phyloP scores from a whole-genome alignment of 2,113 vertebrate genomes.

The Hirundichthys speculiger region DNA sequence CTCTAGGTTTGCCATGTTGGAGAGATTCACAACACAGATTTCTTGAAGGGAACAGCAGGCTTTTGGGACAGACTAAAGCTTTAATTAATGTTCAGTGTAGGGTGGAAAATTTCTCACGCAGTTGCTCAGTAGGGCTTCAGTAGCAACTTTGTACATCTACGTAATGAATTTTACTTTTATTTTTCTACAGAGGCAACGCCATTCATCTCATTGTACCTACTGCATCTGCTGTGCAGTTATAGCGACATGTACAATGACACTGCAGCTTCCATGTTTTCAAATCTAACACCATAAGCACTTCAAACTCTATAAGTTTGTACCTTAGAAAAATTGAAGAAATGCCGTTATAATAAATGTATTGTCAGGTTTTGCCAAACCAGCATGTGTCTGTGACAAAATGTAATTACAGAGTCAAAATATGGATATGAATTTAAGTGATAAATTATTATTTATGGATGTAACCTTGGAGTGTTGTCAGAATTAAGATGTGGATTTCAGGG shows the following conservation, averaged over 20 bases:
- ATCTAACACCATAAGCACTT: too few species aligned
- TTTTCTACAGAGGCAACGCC: constrained; percentile 8
- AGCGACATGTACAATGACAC: too few species aligned
- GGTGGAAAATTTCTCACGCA: constrained; percentile 53
- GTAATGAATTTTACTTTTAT: constrained; percentile 42
- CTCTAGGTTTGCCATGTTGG: constrained; percentile 30
- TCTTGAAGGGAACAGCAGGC: constrained; percentile 57
- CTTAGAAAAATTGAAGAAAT: constrained; percentile 3
- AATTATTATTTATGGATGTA: constrained; percentile 73
- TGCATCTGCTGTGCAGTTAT: background rate
- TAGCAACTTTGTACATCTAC: constrained; percentile 36
- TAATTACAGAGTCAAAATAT: constrained; percentile 43
- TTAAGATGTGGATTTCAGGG: constrained; percentile 74
- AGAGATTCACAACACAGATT: constrained; percentile 29
- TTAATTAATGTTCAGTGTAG: constrained; percentile 68
- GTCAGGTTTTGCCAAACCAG: constrained; percentile 25
- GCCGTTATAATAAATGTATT: background rate
- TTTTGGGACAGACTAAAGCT: constrained; percentile 54
- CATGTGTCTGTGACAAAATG: constrained; percentile 25
- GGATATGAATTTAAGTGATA: constrained; percentile 65
- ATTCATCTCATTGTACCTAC: constrained; percentile 6
- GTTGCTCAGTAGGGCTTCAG: constrained; percentile 45
- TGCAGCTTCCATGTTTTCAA: constrained; percentile 1
- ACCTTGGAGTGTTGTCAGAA: constrained; percentile 73
- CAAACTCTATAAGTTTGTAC: background rate